phyloP scores from a whole-genome alignment of 2,797 vertebrate species.

The Sarcoramphus papa region DNA sequence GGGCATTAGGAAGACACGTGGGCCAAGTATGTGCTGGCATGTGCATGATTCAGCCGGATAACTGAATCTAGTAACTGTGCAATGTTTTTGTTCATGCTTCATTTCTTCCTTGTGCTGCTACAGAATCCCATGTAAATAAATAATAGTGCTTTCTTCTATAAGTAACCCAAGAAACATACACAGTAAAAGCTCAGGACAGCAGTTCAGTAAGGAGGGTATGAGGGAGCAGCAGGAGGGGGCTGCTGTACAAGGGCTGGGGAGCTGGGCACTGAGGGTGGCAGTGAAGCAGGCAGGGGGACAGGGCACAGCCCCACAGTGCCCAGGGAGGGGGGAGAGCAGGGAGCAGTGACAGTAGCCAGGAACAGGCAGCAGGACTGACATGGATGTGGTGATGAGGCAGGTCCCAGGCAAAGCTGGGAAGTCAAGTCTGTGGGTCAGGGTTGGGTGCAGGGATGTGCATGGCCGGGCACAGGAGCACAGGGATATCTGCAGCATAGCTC shows the following conservation, averaged over 20 bases:
- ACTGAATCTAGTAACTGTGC: not conserved
- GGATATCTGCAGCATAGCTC: not conserved
- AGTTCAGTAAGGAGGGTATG: not conserved
- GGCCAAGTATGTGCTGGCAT: not conserved
- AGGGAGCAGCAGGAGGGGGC: not conserved
- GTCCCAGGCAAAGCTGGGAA: not conserved
- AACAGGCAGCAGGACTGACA: not conserved
- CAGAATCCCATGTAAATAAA: not conserved
- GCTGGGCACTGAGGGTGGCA: fast-evolving
- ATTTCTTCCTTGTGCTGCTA: not conserved
- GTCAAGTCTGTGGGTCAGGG: too few species aligned
- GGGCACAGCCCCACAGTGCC: not conserved
- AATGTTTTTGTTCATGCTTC: not conserved
- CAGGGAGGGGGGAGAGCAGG: not conserved
- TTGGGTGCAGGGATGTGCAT: not conserved
- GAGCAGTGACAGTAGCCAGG: not conserved
- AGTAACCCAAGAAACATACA: not conserved
- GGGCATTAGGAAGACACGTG: not conserved
- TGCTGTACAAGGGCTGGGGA: not conserved
- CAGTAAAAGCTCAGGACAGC: not conserved
- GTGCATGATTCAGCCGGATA: not conserved
- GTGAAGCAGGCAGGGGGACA: too few species aligned
- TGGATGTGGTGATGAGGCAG: fast-evolving
- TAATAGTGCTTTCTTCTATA: not conserved
- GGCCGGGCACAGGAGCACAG: not conserved